Percentiles rank a stretch among this genome's conserved stretches.
Conservation (phyloP, 2,888 invertebrate species). For the Phyllotreta cruciferae region DNA sequence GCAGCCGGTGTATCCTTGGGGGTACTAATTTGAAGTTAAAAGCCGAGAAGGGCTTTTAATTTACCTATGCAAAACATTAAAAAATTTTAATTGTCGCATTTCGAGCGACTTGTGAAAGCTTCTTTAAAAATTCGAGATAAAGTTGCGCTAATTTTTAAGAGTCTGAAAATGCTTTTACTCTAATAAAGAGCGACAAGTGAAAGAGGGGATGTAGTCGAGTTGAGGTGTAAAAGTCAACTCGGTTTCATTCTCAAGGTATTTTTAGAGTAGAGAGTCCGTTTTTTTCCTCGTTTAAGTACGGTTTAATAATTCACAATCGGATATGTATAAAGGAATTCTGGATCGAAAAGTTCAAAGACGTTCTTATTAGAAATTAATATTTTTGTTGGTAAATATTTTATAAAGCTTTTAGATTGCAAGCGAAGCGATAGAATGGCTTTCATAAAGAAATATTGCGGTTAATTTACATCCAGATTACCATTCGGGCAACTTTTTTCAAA, state of each 20-base stretch:
- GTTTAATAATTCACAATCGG: too few relatives aligned
- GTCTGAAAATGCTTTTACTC: constrained; percentile 26
- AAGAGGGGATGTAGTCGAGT: neutral
- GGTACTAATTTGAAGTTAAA: constrained; percentile 27
- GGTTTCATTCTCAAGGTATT: neutral
- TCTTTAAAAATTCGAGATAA: constrained; percentile 19
- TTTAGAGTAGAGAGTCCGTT: too few relatives aligned
- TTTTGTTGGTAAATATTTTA: too few relatives aligned
- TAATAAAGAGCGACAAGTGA: constrained; percentile 25
- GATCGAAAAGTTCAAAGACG: too few relatives aligned
- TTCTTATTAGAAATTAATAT: too few relatives aligned
- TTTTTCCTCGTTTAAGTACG: too few relatives aligned
- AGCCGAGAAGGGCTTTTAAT: constrained; percentile 31
- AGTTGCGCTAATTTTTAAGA: constrained; percentile 27
- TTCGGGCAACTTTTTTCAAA: too few relatives aligned
- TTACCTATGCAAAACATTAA: constrained; percentile 23
- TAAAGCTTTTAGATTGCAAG: too few relatives aligned
- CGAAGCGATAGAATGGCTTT: too few relatives aligned
- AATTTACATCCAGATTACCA: too few relatives aligned
- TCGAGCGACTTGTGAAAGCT: constrained; percentile 31
- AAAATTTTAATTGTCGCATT: constrained; percentile 32
- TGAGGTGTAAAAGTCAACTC: constrained; percentile 4
- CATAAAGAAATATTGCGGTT: too few relatives aligned
- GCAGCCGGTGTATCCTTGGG: constrained; percentile 2
- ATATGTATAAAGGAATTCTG: too few relatives aligned